These are phyloP conservation scores for Caenorhabditis elegans DNA, from an alignment of 1,140 invertebrate genomes.

Conservation along the genomic window WBcel235 BX284606.5:11792001-11792500, in stretches of 20 bases:
- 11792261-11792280: neutral
- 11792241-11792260: too few species aligned
- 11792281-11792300: neutral
- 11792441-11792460: too few species aligned
- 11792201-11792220: neutral
- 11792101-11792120: conserved; percentile 2
- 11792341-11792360: too few species aligned
- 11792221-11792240: too few species aligned
- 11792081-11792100: neutral
- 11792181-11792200: conserved; percentile 5
- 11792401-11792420: too few species aligned
- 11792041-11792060: neutral
- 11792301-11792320: too few species aligned
- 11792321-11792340: too few species aligned
- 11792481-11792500: neutral
- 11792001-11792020: neutral
- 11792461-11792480: conserved; percentile 30
- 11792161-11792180: neutral
- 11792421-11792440: too few species aligned
- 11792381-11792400: too few species aligned
- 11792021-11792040: neutral
- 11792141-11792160: neutral
- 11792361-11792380: too few species aligned
- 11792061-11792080: neutral
- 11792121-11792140: neutral